These are phyloP conservation scores for Bilobella aurantiaca DNA, from an alignment of 1,140 invertebrate species.

Conservation along the genomic window DNA sequence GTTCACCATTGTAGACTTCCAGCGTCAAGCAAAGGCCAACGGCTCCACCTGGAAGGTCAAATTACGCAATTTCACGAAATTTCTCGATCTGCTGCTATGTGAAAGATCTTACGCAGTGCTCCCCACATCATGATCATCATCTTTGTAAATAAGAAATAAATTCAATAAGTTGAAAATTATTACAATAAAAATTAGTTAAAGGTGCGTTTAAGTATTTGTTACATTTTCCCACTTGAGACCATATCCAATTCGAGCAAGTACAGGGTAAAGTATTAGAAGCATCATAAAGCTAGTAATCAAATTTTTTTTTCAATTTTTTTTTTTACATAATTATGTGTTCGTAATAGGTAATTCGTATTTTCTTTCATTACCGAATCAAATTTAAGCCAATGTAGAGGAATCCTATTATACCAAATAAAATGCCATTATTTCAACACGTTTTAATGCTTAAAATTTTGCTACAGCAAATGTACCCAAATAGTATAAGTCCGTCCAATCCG, in stretches of 20 bases:
- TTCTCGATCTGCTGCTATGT: neutral
- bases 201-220: neutral
- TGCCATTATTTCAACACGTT: neutral
- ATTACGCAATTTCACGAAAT: neutral
- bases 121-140: constrained; percentile 42
- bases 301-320: neutral
- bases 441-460: too few species aligned
- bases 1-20: constrained; percentile 38
- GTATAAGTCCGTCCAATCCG: neutral
- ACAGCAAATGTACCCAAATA: constrained; percentile 19
- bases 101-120: constrained; percentile 21
- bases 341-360: too few species aligned
- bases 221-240: constrained; percentile 41
- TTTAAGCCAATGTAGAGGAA: neutral
- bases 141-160: neutral
- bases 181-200: neutral
- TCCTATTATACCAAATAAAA: neutral
- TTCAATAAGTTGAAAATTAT: neutral
- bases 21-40: constrained; percentile 43
- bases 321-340: too few species aligned
- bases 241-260: constrained; percentile 41
- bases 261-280: constrained; percentile 38
- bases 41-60: constrained; percentile 37
- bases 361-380: neutral
- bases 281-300: neutral